Percentiles rank a stretch among this genome's conserved stretches.
Evolutionary conservation across 2,888 invertebrate species (phyloP).

Genomic region (Drosophila bunnanda): DNA sequence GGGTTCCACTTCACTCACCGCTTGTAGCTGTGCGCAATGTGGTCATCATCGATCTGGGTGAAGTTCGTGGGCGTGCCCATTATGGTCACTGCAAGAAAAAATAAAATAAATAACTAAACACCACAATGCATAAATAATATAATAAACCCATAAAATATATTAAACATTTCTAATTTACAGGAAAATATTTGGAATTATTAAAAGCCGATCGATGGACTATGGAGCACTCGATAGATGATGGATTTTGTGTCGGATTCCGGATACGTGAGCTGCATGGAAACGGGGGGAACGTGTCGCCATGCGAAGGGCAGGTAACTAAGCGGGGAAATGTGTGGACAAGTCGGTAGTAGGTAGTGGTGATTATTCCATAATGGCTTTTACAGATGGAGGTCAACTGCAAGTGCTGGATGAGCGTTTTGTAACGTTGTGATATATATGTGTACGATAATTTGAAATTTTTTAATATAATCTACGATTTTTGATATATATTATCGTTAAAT

Average conservation of each 20-base stretch:
- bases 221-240: neutral
- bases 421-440: neutral
- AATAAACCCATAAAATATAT: neutral
- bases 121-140: neutral
- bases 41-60: constrained; percentile 76
- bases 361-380: constrained; percentile 24
- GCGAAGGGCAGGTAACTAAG: constrained; percentile 33
- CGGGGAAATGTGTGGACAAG: neutral
- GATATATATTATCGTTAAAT: no score
- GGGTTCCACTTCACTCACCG: constrained; percentile 57
- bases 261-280: constrained; percentile 75
- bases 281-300: constrained; percentile 62
- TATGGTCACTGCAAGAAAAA: constrained; percentile 75
- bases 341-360: neutral
- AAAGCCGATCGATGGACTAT: constrained; percentile 1
- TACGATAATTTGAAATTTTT: neutral
- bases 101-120: neutral
- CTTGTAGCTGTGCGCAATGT: constrained; percentile 82
- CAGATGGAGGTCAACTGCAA: constrained; percentile 12
- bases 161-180: constrained; percentile 45
- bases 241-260: constrained; percentile 49
- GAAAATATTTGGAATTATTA: constrained; percentile 12
- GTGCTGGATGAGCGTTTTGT: constrained; percentile 2
- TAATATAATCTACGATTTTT: no score
- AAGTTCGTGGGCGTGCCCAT: constrained; percentile 83